These are phyloP conservation scores for Drosophila mauritiana DNA, from an alignment of 1,140 invertebrate species.

Conservation along the genomic window DNA sequence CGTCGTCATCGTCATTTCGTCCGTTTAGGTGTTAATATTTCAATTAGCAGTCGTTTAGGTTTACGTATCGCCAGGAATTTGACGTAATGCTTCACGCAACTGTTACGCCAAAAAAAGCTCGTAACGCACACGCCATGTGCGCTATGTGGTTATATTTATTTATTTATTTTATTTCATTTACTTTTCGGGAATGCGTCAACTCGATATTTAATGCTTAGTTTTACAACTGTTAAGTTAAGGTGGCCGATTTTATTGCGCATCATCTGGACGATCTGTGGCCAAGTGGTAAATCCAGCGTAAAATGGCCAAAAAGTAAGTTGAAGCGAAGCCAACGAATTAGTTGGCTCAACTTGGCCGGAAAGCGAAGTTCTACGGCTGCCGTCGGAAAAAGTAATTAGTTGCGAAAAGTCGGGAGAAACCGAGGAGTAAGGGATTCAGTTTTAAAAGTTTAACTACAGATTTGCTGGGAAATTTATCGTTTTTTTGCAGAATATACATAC, in stretches of 20 bases:
- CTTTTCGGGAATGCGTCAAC: not conserved
- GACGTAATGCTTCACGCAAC: slow-evolving; percentile 68
- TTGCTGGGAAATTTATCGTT: not conserved
- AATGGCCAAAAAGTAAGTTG: slow-evolving; percentile 12
- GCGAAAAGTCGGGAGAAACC: slow-evolving; percentile 5
- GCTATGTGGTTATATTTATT: not conserved
- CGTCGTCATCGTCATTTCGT: slow-evolving; percentile 17
- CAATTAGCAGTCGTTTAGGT: slow-evolving; percentile 76
- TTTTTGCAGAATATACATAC: not conserved
- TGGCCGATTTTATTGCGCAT: slow-evolving; percentile 7
- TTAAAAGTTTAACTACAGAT: not conserved
- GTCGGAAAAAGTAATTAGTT: slow-evolving; percentile 33
- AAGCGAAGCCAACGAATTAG: slow-evolving; percentile 31
- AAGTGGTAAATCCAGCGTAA: slow-evolving; percentile 13
- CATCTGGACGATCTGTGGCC: slow-evolving; percentile 4
- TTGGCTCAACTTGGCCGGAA: slow-evolving; percentile 31
- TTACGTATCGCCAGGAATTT: slow-evolving; percentile 56
- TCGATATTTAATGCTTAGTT: slow-evolving; percentile 11
- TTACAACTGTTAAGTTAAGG: slow-evolving; percentile 29
- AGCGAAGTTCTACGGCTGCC: slow-evolving; percentile 27
- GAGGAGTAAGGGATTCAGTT: slow-evolving; percentile 4
- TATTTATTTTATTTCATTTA: not conserved
- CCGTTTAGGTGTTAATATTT: slow-evolving; percentile 76
- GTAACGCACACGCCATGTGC: slow-evolving; percentile 29
- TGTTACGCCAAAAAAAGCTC: slow-evolving; percentile 54